phyloP scores from a whole-genome alignment of 2,797 vertebrate species.

The Pempheris klunzingeri region DNA sequence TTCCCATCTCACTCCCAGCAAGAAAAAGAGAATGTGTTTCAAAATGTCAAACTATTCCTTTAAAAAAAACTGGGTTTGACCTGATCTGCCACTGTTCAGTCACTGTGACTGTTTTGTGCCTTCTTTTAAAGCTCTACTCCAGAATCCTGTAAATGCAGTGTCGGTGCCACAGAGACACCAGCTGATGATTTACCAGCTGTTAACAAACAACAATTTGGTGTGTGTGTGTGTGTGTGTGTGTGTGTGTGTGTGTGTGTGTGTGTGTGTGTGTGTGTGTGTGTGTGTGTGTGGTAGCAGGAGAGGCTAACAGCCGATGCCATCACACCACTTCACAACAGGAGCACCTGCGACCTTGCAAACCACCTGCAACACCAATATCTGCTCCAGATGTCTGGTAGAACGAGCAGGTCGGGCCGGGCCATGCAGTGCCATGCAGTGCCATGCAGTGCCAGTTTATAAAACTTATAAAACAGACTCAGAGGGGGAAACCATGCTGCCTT shows the following conservation, averaged over 20 bases:
- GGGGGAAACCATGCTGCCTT: neutral
- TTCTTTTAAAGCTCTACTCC: neutral
- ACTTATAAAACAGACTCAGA: neutral
- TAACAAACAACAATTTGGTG: conserved; percentile 20
- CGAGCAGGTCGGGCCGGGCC: neutral
- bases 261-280: neutral
- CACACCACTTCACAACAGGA: conserved; percentile 18
- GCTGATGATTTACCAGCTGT: conserved; percentile 5
- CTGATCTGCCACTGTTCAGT: neutral
- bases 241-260: conserved; percentile 2
- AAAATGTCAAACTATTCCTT: neutral
- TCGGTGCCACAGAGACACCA: neutral
- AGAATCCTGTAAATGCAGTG: neutral
- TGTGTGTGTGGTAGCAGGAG: conserved; percentile 8
- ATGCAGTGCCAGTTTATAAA: conserved; percentile 20
- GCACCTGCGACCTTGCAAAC: conserved; percentile 24
- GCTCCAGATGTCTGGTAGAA: conserved; percentile 31
- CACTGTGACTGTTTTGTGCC: neutral
- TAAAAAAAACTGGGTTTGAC: neutral
- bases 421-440: neutral
- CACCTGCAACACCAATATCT: conserved; percentile 33
- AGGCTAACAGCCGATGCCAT: conserved; percentile 4
- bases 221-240: neutral
- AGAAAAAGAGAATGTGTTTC: neutral
- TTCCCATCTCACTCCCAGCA: neutral